These are phyloP conservation scores for Heliconius cydno DNA, from an alignment of 2,888 invertebrate species.

Conservation along the genomic window DNA sequence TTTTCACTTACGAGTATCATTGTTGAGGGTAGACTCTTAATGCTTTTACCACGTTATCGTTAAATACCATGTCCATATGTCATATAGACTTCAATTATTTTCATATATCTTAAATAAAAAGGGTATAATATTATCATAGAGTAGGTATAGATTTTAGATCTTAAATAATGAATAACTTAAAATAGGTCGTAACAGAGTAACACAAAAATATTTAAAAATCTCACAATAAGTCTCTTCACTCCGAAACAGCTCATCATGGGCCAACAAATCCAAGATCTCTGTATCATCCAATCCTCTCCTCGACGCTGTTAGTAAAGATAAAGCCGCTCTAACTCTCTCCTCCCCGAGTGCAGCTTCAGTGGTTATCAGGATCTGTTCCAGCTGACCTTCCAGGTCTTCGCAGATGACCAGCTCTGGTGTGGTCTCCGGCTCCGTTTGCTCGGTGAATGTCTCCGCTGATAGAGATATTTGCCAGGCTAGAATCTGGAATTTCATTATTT, in stretches of 20 bases:
- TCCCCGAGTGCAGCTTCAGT: constrained; percentile 87
- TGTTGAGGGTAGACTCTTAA: too few relatives aligned
- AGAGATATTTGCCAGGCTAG: constrained; percentile 80
- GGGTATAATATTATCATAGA: too few relatives aligned
- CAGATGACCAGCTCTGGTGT: constrained; percentile 71
- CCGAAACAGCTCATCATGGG: constrained; percentile 85
- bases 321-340: constrained; percentile 85
- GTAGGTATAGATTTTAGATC: too few relatives aligned
- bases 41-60: too few relatives aligned
- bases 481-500: constrained; percentile 59
- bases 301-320: constrained; percentile 89
- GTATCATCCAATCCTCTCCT: constrained; percentile 91
- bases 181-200: too few relatives aligned
- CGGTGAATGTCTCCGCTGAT: constrained; percentile 78
- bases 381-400: constrained; percentile 83
- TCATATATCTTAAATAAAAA: too few relatives aligned
- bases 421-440: constrained; percentile 70
- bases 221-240: constrained; percentile 86
- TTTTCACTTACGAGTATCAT: too few relatives aligned
- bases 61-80: too few relatives aligned
- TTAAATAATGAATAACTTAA: too few relatives aligned
- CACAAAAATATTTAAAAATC: constrained; percentile 48
- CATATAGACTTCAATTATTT: too few relatives aligned
- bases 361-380: constrained; percentile 86
- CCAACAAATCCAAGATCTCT: constrained; percentile 89